Evolutionary conservation across 2,888 invertebrate genomes (phyloP).

Genomic region (Rhagophthalmus giganteus): DNA sequence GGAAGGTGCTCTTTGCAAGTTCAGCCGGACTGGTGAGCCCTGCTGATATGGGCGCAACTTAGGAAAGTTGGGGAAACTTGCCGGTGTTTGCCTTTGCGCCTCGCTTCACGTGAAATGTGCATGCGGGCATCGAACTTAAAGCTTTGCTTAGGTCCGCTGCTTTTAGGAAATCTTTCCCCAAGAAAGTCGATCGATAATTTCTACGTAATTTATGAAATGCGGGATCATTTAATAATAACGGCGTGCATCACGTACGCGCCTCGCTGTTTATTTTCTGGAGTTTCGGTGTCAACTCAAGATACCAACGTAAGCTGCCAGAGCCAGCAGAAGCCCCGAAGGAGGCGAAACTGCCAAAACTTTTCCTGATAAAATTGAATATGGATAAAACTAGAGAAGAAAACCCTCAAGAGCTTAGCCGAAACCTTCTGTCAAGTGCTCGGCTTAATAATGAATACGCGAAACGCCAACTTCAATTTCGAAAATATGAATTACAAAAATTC

Average conservation of each 20-base stretch:
- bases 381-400: constrained; percentile 51
- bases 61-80: constrained; percentile 39
- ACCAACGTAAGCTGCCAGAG: constrained; percentile 34
- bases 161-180: constrained; percentile 10
- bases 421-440: constrained; percentile 42
- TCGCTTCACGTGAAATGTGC: constrained; percentile 51
- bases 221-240: constrained; percentile 1
- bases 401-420: constrained; percentile 42
- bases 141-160: constrained; percentile 25
- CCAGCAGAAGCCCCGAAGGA: constrained; percentile 40
- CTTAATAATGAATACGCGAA: constrained; percentile 39
- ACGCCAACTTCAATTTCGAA: constrained; percentile 17
- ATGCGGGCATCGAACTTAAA: constrained; percentile 43
- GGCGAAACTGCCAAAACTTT: constrained; percentile 49
- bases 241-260: constrained; percentile 8
- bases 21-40: constrained; percentile 43
- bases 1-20: constrained; percentile 42
- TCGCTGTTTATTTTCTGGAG: constrained; percentile 18
- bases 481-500: neutral
- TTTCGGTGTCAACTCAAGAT: constrained; percentile 29
- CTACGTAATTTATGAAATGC: no score
- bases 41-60: constrained; percentile 45
- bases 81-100: constrained; percentile 55
- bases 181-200: neutral
- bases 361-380: constrained; percentile 53